phyloP scores from a whole-genome alignment of 2,888 invertebrate species.

The Nipponacmea schrenckii region DNA sequence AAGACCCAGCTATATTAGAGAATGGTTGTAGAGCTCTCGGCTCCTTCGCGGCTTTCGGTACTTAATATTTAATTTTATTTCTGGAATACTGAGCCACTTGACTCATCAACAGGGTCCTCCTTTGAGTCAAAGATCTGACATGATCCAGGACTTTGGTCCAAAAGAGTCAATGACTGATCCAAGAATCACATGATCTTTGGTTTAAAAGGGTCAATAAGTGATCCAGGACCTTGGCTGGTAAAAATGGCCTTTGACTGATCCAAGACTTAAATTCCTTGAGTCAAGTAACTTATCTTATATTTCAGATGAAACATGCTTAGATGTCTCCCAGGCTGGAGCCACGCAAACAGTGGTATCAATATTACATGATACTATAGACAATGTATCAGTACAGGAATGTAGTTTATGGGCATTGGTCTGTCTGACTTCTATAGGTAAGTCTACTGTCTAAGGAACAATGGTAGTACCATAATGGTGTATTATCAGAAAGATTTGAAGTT shows the following conservation, averaged over 20 bases:
- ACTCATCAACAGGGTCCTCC: no score
- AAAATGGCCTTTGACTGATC: no score
- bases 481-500: not conserved
- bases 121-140: no score
- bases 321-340: slow-evolving; percentile 49
- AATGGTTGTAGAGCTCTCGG: slow-evolving; percentile 54
- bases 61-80: slow-evolving; percentile 1
- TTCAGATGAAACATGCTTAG: slow-evolving; percentile 49
- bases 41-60: slow-evolving; percentile 52
- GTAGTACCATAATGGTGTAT: no score
- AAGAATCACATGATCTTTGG: no score
- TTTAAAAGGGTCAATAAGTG: no score
- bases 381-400: slow-evolving; percentile 43
- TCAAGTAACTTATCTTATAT: not conserved
- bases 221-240: no score
- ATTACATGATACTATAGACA: slow-evolving; percentile 35
- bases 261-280: no score
- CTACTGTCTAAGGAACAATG: no score
- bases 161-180: no score
- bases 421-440: slow-evolving; percentile 37
- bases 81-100: no score
- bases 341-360: slow-evolving; percentile 40
- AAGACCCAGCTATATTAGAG: slow-evolving; percentile 43
- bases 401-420: slow-evolving; percentile 51
- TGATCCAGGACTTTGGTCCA: no score